Conservation (phyloP, 2,113 vertebrate species). For the Coturnix japonica region DNA sequence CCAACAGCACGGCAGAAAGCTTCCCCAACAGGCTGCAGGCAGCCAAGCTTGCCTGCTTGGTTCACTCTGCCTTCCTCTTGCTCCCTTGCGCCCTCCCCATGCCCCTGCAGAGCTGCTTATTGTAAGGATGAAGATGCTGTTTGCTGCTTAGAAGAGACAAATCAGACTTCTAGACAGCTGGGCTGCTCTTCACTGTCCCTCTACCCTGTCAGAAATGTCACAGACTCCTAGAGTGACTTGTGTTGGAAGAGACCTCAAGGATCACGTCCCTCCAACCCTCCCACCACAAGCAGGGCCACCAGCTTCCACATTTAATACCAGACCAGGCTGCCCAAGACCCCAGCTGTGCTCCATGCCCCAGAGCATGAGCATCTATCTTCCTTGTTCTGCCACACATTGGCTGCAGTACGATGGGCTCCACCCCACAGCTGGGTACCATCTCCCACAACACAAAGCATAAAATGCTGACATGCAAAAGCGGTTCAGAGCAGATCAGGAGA, state of each 20-base stretch:
- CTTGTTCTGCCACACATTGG: neutral
- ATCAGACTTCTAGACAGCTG: rapidly evolving
- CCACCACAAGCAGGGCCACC: too few species aligned
- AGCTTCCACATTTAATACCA: too few species aligned
- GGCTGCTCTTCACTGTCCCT: neutral
- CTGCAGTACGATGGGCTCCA: rapidly evolving
- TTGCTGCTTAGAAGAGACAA: neutral
- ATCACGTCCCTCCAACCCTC: too few species aligned
- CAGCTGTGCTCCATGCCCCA: neutral
- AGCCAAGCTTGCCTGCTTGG: neutral
- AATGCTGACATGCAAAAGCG: rapidly evolving
- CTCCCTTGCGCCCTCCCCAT: neutral
- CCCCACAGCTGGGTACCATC: rapidly evolving
- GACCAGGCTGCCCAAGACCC: neutral
- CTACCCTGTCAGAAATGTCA: neutral
- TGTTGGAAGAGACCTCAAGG: too few species aligned
- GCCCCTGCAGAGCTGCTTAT: rapidly evolving
- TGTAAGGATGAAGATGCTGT: too few species aligned
- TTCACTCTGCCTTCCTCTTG: neutral
- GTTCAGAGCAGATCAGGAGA: neutral
- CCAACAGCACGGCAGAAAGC: neutral
- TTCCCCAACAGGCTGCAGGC: neutral
- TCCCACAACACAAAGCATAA: neutral
- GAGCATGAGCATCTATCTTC: too few species aligned
- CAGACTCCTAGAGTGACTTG: too few species aligned